Evolutionary conservation across 2,113 vertebrate genomes (phyloP).

Genomic region (Vanacampus margaritifer): DNA sequence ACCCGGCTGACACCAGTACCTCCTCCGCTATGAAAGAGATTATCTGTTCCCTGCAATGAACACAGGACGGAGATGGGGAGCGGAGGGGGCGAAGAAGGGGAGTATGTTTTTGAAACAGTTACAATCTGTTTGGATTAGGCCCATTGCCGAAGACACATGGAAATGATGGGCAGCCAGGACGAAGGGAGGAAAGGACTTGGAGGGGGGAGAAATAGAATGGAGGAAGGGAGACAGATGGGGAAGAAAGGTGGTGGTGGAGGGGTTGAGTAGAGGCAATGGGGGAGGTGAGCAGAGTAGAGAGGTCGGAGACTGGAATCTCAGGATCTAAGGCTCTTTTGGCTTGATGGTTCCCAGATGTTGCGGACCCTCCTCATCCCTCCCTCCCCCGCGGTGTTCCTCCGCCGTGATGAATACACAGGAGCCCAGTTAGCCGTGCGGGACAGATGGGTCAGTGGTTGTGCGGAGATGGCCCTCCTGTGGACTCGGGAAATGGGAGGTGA

Average conservation of each 20-base stretch:
- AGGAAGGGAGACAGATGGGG: conserved; percentile 54
- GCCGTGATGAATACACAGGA: conserved; percentile 66
- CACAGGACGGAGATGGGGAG: conserved; percentile 47
- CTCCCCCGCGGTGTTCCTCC: conserved; percentile 43
- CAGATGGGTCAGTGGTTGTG: conserved; percentile 64
- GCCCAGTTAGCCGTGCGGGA: conserved; percentile 62
- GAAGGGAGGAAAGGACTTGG: conserved; percentile 54
- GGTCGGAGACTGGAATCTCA: conserved; percentile 62
- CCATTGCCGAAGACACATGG: conserved; percentile 58
- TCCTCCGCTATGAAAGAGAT: conserved; percentile 66
- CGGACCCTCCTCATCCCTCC: conserved; percentile 47
- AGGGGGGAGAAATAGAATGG: conserved; percentile 32
- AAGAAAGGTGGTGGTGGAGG: conserved; percentile 52
- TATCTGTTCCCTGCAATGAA: conserved; percentile 48
- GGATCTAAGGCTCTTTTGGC: conserved; percentile 65
- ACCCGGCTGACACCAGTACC: conserved; percentile 58
- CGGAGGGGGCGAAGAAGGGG: conserved; percentile 42
- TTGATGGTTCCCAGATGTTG: conserved; percentile 86
- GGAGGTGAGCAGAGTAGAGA: conserved; percentile 42
- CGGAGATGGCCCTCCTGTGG: conserved; percentile 70
- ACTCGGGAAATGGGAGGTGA: conserved; percentile 63
- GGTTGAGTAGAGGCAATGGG: conserved; percentile 35
- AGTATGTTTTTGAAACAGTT: conserved; percentile 71
- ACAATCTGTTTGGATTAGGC: conserved; percentile 70
- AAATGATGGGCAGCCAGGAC: conserved; percentile 60